A percentile compares a stretch with the other conserved stretches of the same genome.
Conservation (phyloP, 2,113 vertebrate species). For the Ictalurus punctatus region DNA sequence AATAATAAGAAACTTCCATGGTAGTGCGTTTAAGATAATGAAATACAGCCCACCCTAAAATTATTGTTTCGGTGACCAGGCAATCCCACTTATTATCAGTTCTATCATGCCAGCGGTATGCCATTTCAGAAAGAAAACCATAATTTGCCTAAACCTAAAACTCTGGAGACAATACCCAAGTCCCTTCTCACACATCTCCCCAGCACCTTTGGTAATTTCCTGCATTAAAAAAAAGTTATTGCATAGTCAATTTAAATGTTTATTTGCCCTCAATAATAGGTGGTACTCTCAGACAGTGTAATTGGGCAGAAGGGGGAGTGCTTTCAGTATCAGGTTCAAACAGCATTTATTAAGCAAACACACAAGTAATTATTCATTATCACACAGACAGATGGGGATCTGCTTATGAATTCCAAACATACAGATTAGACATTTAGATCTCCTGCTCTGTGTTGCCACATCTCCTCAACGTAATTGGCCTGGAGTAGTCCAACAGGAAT, state of each 20-base stretch:
- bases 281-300: slow-evolving; percentile 31
- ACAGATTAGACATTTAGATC: slow-evolving; percentile 45
- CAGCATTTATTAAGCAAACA: slow-evolving; percentile 44
- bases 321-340: slow-evolving; percentile 42
- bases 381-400: slow-evolving; percentile 37
- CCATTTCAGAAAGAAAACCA: slow-evolving; percentile 31
- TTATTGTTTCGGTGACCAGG: slow-evolving; percentile 16
- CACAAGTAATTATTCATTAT: slow-evolving; percentile 44
- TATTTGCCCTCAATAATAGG: slow-evolving; percentile 48
- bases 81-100: slow-evolving; percentile 28
- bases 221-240: slow-evolving; percentile 38
- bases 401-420: slow-evolving; percentile 38
- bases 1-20: neutral
- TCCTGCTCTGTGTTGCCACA: slow-evolving; percentile 32
- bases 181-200: neutral
- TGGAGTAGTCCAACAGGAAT: slow-evolving; percentile 51
- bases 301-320: neutral
- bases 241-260: slow-evolving; percentile 51
- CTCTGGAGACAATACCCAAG: neutral
- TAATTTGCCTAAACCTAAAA: slow-evolving; percentile 31
- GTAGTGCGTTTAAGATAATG: neutral
- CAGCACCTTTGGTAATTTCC: slow-evolving; percentile 46
- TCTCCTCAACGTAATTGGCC: slow-evolving; percentile 35
- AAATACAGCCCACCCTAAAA: slow-evolving; percentile 17
- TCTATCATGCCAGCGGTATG: neutral